These are phyloP conservation scores for Eriocheir sinensis DNA, from an alignment of 1,140 invertebrate species.

Conservation along the genomic window DNA sequence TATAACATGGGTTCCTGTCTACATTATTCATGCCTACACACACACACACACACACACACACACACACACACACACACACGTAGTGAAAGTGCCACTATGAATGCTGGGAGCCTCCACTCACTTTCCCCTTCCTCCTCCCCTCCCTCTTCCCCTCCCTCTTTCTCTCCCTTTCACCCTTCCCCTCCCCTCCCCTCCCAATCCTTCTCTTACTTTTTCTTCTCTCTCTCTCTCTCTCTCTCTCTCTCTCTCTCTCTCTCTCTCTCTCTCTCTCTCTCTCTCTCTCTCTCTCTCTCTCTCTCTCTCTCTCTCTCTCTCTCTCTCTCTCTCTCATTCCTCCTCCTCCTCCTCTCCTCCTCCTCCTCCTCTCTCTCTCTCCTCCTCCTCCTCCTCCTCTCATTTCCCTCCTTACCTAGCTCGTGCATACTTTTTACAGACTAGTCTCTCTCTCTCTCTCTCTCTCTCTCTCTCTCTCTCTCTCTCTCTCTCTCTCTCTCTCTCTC, in stretches of 20 bases:
- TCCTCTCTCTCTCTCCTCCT: background rate
- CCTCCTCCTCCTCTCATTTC: too few relatives aligned
- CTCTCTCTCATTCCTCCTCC: constrained; percentile 20
- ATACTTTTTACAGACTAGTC: too few relatives aligned
- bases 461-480: background rate
- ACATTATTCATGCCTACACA: background rate
- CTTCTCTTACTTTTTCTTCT: background rate
- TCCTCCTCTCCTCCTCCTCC: too few relatives aligned
- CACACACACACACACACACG: constrained; percentile 9
- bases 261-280: background rate
- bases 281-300: constrained; percentile 22
- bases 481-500: too few relatives aligned
- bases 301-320: constrained; percentile 22
- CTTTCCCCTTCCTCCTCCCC: background rate
- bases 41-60: constrained; percentile 20
- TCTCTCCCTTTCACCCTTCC: background rate
- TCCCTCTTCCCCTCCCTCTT: background rate
- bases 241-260: background rate
- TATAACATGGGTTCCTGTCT: background rate
- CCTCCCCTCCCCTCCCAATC: background rate
- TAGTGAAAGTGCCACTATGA: background rate
- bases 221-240: background rate
- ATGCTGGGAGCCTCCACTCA: background rate
- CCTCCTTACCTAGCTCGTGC: too few relatives aligned
- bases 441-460: constrained; percentile 22